Evolutionary conservation across 2,888 invertebrate genomes (phyloP), one percentile per base, ranked within the genome.

Genomic region (Beris morrisii): DNA sequence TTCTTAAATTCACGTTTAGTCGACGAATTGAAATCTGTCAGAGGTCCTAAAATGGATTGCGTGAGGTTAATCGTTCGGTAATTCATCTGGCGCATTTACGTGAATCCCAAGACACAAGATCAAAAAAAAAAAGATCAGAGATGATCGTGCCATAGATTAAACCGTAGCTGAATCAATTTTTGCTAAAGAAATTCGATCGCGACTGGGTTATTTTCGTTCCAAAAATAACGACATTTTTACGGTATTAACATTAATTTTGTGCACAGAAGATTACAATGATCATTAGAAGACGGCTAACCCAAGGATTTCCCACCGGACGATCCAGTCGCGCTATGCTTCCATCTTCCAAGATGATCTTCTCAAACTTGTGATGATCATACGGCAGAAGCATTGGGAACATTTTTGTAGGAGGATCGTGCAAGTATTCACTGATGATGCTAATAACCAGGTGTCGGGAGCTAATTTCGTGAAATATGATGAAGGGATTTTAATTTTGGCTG

Each of bases 391-490:
- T 54, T 44, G n/a, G 53, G 53, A 54, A 64, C 44, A 44, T 54
- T 54, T 54, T 64, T 53, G 64, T 53, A 59, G 69, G 69, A 65
- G 69, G 69, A 65, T 69, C 68, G 59, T 61, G 66, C 32, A 64
- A 12, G 56, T 38, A 64, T 65, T 46, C 57, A 57, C 53, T 45
- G 68, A 66, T 66, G 61, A 52, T 61, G 58, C 58, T 70, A 70
- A 70, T 70, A 68, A 70, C 68, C 68, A 70, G 68, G 70, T 70
- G 70, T 70, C 68, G 70, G 70, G 67, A 67, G 70, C 70, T 68
- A 70, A 70, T 68, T 68, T 70, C 59, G 70, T 70, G 68, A 70
- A 70, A 68, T 70, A 70, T 70, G 68, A 70, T 67, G 65, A 67
- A 70, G 68, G 67, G 66, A 67, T 66, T 63, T 67, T 52, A 48